Evolutionary conservation across 2,113 vertebrate species (phyloP).

Genomic region (Corythornis cristatus): DNA sequence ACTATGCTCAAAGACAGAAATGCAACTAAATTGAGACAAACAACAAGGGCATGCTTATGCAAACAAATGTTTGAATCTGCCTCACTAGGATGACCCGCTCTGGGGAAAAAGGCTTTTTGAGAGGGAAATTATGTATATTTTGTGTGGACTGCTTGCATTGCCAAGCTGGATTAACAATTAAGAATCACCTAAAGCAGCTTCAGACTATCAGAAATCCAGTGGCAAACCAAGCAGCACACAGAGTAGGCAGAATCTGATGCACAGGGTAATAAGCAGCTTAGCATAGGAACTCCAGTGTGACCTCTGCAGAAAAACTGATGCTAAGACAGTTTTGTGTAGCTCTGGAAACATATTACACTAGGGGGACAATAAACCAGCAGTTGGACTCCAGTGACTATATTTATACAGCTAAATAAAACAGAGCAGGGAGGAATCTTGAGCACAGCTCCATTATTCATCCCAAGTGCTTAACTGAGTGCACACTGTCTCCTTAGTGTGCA

Average conservation of each 20-base stretch:
- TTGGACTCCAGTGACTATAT: neutral
- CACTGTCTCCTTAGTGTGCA: neutral
- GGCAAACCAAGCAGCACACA: neutral
- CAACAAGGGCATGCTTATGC: neutral
- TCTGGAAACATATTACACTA: neutral
- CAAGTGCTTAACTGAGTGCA: neutral
- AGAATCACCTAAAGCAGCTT: neutral
- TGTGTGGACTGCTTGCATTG: neutral
- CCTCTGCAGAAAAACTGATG: neutral
- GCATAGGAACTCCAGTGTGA: neutral
- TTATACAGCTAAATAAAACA: neutral
- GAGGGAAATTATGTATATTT: neutral
- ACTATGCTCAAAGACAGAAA: neutral
- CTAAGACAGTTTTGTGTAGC: neutral
- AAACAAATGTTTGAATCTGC: neutral
- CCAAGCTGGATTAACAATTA: neutral
- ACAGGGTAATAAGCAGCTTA: neutral
- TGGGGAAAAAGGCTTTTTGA: neutral
- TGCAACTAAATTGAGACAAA: neutral
- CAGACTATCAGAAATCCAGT: neutral
- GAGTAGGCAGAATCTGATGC: neutral
- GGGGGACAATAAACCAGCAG: neutral
- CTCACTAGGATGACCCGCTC: neutral
- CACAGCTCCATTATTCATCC: neutral
- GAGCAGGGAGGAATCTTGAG: neutral